Evolutionary conservation across 2,797 vertebrate genomes (phyloP), one percentile per base, ranked within the genome.

Genomic region (Hipposideros larvatus): DNA sequence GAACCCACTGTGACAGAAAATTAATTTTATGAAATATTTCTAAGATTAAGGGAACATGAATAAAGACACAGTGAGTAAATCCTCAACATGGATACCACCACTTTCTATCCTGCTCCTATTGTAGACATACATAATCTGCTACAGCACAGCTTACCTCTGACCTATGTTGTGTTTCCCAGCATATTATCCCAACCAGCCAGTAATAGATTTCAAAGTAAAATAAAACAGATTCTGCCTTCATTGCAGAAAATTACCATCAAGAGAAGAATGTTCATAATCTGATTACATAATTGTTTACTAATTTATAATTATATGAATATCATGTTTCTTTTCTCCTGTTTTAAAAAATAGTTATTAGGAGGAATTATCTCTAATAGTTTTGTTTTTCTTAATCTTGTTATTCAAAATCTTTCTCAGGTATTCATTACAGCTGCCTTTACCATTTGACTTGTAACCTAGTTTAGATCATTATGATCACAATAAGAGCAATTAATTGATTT

Each of bases 251-350:
- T 95, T 84, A 59, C 65, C 46, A 59, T 70, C 46, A 22, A 79
- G 28, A 10, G 31, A 83, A 84, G 26, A 78, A 51, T 91, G 37
- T 57, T 87, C 75, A 28, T 19, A 61, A 53, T 94, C n/a, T 86
- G 21, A 73, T 74, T 28, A 66, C 2, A 55, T 51, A 90, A n/a
- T 41, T 4, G 26, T 73, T 95, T 87, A 78, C 21, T 85, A 53
- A 57, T 88, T 78, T 87, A 79, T 66, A 85, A 86, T 79, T 97
- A 55, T 66, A 43, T 91, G 34, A 93, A 85, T 90, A 51, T 75
- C 22, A n/a, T 78, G 4, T 73, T 87, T 63, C 22, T 37, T 95
- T 86, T 63, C 19, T 43, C 28, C 46, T 51, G 37, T 80, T 82
- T 82, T 19, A 22, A 66, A 79, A 87, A 73, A 22, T 14, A 59